These are phyloP conservation scores for Chloromyia formosa DNA, from an alignment of 2,888 invertebrate genomes.

Conservation along the genomic window DNA sequence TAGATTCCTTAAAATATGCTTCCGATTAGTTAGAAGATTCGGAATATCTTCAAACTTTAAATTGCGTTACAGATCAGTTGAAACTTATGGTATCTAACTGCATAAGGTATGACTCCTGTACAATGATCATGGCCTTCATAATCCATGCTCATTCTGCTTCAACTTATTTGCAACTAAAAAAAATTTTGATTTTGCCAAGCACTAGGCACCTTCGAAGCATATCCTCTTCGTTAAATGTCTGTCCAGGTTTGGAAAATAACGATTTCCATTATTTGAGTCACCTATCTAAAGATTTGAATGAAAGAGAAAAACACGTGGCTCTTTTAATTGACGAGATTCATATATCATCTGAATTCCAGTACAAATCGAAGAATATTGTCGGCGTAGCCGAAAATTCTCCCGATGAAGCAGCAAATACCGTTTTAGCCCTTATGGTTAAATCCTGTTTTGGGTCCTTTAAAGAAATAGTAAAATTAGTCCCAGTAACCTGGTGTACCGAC, in stretches of 20 bases:
- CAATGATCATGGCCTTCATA: neutral
- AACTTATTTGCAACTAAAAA: neutral
- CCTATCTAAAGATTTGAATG: neutral
- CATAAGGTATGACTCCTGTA: neutral
- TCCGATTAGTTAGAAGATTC: neutral
- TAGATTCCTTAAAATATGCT: too few species aligned
- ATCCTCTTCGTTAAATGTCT: neutral
- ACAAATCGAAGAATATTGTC: neutral
- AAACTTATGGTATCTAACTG: neutral
- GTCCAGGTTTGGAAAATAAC: neutral
- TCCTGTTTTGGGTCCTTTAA: neutral
- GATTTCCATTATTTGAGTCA: neutral
- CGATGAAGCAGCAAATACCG: neutral
- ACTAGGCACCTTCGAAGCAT: neutral
- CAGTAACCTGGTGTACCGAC: neutral
- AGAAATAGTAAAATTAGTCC: slow-evolving; percentile 5
- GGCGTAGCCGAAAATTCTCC: neutral
- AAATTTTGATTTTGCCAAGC: neutral
- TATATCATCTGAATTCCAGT: neutral
- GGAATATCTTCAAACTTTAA: neutral
- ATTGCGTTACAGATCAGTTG: neutral
- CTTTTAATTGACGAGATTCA: neutral
- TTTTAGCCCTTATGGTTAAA: neutral
- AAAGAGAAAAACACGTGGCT: neutral
- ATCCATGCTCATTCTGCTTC: neutral